These are phyloP conservation scores for Ariolimax columbianus DNA, from an alignment of 2,888 invertebrate genomes.

Conservation along the genomic window DNA sequence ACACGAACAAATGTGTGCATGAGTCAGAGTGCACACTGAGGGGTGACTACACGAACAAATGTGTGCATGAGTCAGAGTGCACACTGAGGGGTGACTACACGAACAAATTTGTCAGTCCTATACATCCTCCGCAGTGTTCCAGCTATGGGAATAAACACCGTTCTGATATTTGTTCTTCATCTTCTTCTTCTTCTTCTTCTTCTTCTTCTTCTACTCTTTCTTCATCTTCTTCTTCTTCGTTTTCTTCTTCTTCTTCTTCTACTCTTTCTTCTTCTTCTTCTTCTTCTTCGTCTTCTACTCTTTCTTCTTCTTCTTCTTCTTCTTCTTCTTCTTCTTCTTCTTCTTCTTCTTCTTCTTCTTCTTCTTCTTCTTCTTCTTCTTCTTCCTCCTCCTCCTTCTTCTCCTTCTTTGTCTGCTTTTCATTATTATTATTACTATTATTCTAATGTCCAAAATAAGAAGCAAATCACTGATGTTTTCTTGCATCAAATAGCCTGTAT, in stretches of 20 bases:
- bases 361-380: conserved; percentile 32
- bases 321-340: conserved; percentile 13
- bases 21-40: no score
- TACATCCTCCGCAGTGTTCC: no score
- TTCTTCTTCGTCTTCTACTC: conserved; percentile 49
- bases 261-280: background rate
- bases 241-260: background rate
- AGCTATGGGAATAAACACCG: no score
- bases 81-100: no score
- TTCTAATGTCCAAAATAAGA: no score
- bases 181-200: conserved; percentile 18
- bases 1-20: no score
- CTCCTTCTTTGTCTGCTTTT: conserved; percentile 39
- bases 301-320: conserved; percentile 37
- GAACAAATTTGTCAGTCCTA: no score
- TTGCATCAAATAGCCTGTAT: no score
- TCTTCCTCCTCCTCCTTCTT: background rate
- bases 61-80: no score
- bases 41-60: no score
- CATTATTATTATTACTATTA: conserved; percentile 8
- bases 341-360: conserved; percentile 33
- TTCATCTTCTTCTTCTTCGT: background rate
- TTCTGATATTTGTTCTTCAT: no score
- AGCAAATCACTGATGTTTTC: no score
- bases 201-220: conserved; percentile 6